phyloP scores from a whole-genome alignment of 2,888 invertebrate genomes.

The Mactromeris polynyma region DNA sequence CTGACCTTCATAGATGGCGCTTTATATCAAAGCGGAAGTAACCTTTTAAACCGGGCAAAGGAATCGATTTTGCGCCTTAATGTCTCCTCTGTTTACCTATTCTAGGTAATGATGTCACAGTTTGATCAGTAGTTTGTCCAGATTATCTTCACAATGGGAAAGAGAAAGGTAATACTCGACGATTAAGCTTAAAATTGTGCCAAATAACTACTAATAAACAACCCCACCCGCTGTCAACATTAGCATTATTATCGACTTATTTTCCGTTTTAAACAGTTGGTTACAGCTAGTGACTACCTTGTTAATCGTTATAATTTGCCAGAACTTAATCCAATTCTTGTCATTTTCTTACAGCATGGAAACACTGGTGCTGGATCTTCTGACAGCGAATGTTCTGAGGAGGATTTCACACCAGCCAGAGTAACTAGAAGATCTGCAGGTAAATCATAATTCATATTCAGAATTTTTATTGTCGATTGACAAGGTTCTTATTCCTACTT shows the following conservation, averaged over 20 bases:
- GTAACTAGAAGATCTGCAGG: slow-evolving; percentile 70
- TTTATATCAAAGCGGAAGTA: slow-evolving; percentile 61
- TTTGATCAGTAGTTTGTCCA: background rate
- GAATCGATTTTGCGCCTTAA: slow-evolving; percentile 70
- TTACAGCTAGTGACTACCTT: background rate
- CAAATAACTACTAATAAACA: background rate
- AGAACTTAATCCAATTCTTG: background rate
- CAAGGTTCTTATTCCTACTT: too few species aligned
- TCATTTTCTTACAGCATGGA: slow-evolving; percentile 27
- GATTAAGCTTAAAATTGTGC: background rate
- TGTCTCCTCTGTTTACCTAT: background rate
- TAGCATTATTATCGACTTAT: slow-evolving; percentile 10
- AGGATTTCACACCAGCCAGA: slow-evolving; percentile 58
- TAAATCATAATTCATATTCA: too few species aligned
- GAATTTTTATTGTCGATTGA: too few species aligned
- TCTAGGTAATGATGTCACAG: background rate
- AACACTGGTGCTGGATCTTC: slow-evolving; percentile 52
- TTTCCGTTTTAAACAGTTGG: background rate
- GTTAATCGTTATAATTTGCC: background rate
- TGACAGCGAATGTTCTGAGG: slow-evolving; percentile 71
- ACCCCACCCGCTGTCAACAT: slow-evolving; percentile 30
- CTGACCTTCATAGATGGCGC: slow-evolving; percentile 60
- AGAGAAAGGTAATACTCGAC: slow-evolving; percentile 16
- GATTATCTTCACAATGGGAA: background rate
- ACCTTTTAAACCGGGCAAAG: slow-evolving; percentile 68